These are phyloP conservation scores for Hofmannophila pseudospretella DNA, from an alignment of 2,888 invertebrate species.

Conservation along the genomic window DNA sequence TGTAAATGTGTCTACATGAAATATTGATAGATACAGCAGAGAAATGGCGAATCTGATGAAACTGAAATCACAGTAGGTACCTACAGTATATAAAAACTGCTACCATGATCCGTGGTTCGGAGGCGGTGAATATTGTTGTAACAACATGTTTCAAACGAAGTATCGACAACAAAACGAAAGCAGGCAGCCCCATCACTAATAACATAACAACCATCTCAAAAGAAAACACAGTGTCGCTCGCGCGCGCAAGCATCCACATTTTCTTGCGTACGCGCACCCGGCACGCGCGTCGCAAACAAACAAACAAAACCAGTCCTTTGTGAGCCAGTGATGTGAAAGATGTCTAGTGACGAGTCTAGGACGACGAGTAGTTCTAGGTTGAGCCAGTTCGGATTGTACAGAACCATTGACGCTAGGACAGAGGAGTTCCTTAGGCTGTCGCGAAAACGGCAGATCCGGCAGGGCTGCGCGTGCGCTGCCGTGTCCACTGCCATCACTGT, in stretches of 20 bases:
- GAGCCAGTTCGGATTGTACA: conserved; percentile 61
- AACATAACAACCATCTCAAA: conserved; percentile 42
- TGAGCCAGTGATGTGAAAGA: conserved; percentile 51
- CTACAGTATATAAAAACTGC: too few species aligned
- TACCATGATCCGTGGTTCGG: too few species aligned
- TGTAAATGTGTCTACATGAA: too few species aligned
- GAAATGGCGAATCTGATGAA: too few species aligned
- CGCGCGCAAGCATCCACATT: conserved; percentile 48
- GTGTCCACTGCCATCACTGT: conserved; percentile 65
- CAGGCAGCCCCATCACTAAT: conserved; percentile 29
- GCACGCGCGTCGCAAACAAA: conserved; percentile 29
- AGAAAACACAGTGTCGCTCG: conserved; percentile 46
- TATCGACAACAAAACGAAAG: conserved; percentile 33
- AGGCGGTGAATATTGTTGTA: too few species aligned
- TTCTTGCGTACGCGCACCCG: conserved; percentile 42
- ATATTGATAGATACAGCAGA: too few species aligned
- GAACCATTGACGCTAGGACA: conserved; percentile 59
- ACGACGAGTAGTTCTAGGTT: conserved; percentile 42
- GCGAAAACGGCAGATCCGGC: conserved; percentile 55
- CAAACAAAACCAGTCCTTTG: conserved; percentile 12
- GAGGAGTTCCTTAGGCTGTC: conserved; percentile 64
- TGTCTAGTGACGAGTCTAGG: conserved; percentile 58
- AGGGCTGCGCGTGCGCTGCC: conserved; percentile 66
- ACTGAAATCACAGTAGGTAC: too few species aligned
- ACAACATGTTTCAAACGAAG: too few species aligned